Percentiles rank a stretch among this genome's conserved stretches.
Conservation (phyloP, 2,888 invertebrate genomes). For the Seira musarum region DNA sequence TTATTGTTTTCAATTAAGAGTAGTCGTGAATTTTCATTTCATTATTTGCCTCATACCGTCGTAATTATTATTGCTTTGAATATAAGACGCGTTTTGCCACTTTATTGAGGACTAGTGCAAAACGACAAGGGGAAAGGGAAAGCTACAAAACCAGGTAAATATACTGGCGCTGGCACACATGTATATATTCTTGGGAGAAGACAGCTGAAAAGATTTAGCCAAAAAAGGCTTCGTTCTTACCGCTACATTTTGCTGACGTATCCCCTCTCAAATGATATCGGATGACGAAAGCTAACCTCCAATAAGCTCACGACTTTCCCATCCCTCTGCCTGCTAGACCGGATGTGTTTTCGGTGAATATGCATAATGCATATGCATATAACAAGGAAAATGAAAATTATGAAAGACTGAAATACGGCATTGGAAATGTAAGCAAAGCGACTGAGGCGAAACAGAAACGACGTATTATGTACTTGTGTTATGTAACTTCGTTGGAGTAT, state of each 20-base stretch:
- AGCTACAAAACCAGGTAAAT: constrained; percentile 2
- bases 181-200: not conserved
- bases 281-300: constrained; percentile 43
- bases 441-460: too few relatives aligned
- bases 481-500: too few relatives aligned
- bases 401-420: too few relatives aligned
- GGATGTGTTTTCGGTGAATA: not conserved
- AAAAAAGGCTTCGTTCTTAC: constrained; percentile 43
- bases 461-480: too few relatives aligned
- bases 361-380: too few relatives aligned
- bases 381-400: too few relatives aligned
- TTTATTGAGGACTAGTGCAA: not conserved
- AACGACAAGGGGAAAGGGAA: not conserved
- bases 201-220: constrained; percentile 46
- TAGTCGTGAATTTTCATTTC: too few relatives aligned
- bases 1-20: too few relatives aligned
- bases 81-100: not conserved
- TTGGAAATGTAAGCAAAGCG: too few relatives aligned
- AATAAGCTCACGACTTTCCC: constrained; percentile 28
- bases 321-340: constrained; percentile 22
- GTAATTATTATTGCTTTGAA: constrained; percentile 5
- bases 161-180: not conserved
- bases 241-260: constrained; percentile 53
- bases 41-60: not conserved
- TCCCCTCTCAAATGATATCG: constrained; percentile 31